Conservation (phyloP, 1,140 invertebrate species). For the Drosophila albomicans region DNA sequence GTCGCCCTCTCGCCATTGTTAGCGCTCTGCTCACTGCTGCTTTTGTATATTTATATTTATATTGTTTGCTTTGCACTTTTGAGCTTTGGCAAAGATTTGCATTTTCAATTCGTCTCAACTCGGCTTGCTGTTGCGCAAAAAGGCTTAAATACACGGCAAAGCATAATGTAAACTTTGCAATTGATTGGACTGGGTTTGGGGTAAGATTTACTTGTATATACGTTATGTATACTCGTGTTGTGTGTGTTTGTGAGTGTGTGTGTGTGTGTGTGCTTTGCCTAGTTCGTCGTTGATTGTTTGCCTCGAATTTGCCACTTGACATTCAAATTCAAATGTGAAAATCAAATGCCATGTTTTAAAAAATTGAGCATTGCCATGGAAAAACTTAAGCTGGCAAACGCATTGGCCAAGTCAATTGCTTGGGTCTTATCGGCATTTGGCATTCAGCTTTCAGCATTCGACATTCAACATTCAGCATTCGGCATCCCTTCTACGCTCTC, state of each 20-base stretch:
- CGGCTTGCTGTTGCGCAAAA: slow-evolving; percentile 3
- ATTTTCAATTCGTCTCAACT: slow-evolving; percentile 73
- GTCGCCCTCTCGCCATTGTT: not conserved
- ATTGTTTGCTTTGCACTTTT: slow-evolving; percentile 79
- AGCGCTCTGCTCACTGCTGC: slow-evolving; percentile 6
- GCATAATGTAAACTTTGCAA: not conserved
- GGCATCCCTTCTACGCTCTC: slow-evolving; percentile 39
- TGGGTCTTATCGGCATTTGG: slow-evolving; percentile 53
- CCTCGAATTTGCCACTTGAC: slow-evolving; percentile 38
- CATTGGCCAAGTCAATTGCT: slow-evolving; percentile 53
- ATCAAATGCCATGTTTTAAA: slow-evolving; percentile 61
- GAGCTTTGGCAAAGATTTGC: slow-evolving; percentile 76
- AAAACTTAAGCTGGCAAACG: slow-evolving; percentile 61
- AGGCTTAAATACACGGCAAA: slow-evolving; percentile 21
- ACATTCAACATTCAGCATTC: slow-evolving; percentile 6
- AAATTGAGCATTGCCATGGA: slow-evolving; percentile 57
- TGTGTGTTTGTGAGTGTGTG: too few species aligned
- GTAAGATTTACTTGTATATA: not conserved
- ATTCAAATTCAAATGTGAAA: slow-evolving; percentile 71
- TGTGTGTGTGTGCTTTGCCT: not conserved
- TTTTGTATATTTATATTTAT: slow-evolving; percentile 41
- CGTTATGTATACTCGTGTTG: too few species aligned
- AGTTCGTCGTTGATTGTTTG: slow-evolving; percentile 15
- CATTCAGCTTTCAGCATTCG: slow-evolving; percentile 14
- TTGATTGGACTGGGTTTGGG: slow-evolving; percentile 1